Evolutionary conservation across 2,888 invertebrate genomes (phyloP).

Genomic region (Drosophila histrio): DNA sequence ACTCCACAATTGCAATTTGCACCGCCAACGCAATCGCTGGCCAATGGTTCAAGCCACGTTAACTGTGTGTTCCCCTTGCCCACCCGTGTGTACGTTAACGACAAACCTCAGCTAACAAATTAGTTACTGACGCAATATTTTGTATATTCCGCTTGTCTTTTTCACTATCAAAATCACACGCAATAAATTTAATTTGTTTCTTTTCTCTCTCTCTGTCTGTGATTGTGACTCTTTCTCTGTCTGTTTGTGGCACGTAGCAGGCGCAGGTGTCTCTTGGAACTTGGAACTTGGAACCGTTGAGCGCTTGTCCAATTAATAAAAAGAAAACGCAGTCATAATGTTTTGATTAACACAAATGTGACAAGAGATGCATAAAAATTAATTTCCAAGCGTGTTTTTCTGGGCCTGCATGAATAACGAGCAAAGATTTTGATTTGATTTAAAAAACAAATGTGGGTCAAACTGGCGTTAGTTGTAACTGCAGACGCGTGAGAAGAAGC

Average conservation of each 20-base stretch:
- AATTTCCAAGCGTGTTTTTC: slow-evolving; percentile 66
- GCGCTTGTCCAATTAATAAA: slow-evolving; percentile 71
- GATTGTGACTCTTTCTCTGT: background rate
- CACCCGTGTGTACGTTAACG: slow-evolving; percentile 17
- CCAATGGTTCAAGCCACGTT: slow-evolving; percentile 10
- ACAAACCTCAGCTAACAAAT: slow-evolving; percentile 56
- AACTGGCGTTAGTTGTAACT: slow-evolving; percentile 57
- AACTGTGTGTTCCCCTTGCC: slow-evolving; percentile 13
- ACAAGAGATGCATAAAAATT: slow-evolving; percentile 73
- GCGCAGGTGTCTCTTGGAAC: slow-evolving; percentile 30
- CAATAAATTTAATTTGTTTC: slow-evolving; percentile 71
- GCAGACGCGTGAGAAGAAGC: slow-evolving; percentile 70
- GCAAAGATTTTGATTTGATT: slow-evolving; percentile 39
- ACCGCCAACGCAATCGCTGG: slow-evolving; percentile 52
- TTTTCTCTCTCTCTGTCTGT: background rate
- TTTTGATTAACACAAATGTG: slow-evolving; percentile 78
- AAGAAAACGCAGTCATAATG: slow-evolving; percentile 76
- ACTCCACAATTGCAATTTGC: slow-evolving; percentile 69
- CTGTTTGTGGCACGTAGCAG: background rate
- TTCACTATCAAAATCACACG: slow-evolving; percentile 76
- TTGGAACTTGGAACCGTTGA: slow-evolving; percentile 8
- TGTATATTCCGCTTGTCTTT: slow-evolving; percentile 57
- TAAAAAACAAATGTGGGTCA: slow-evolving; percentile 71
- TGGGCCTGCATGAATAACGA: slow-evolving; percentile 23
- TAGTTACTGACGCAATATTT: slow-evolving; percentile 78